Base-by-base conservation (phyloP, 1,140 invertebrate species). In the Hermetia illucens region DNA sequence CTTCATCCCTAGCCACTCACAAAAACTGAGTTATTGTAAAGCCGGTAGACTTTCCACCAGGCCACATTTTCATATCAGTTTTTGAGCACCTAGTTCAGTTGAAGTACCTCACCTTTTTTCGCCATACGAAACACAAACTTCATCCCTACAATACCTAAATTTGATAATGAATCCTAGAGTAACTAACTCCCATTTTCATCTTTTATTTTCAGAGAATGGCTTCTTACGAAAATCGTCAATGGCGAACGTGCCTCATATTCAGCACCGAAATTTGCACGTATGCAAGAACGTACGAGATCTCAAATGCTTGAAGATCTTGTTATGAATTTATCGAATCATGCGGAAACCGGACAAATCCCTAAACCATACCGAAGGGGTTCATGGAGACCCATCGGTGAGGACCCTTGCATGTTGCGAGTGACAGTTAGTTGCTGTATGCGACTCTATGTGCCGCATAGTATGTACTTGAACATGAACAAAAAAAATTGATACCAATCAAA, bases 181-280 rank as follows among this genome's bases (percentile, higher is more conserved):
- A 18, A 35, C 2, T 36, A 34, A n/a, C 34, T 22, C 9, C 20
- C 8, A 22, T 17, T 16, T 17, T 17, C 24, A 9, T 8, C 36
- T 30, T 22, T 21, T 38, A 8, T 42, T 48, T 83, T 78, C 56
- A 76, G 87, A 20, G 91, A 97, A 61, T 97, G 94, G 84, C 69
- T 97, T 15, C 68, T 97, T 4, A 95, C 93, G 3, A 98, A 97
- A 65, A 87, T 97, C 33, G 91, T 98, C 1, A 97, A 98, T 52
- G 94, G 92, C 0, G 94, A 98, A 59, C 70, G 91, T 40, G 92
- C 93, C 0, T 91, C 87, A 41, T 96, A 96, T 53, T 95, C 90
- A 9, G 90, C 93, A 4, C 88, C 91, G 0, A 94, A 96, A 62
- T 97, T 98, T 58, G 89, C 91, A 0, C 74, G 90, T 41, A 90